A percentile compares a stretch with the other conserved stretches of the same genome.
phyloP scores from a whole-genome alignment of 2,888 invertebrate species.

The Myopa tessellatipennis region DNA sequence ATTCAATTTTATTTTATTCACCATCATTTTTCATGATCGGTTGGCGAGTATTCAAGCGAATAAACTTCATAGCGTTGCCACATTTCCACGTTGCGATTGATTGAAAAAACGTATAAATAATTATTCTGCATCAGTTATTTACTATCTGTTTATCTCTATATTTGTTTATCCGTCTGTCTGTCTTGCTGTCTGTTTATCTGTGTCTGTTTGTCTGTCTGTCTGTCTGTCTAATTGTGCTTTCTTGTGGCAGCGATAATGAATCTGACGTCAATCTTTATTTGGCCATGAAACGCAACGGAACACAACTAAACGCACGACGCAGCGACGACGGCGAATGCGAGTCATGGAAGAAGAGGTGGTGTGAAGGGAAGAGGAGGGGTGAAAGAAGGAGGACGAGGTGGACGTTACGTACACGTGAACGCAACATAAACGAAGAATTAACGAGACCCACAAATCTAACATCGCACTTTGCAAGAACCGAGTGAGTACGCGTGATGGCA shows the following conservation, averaged over 20 bases:
- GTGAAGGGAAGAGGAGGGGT: too few species aligned
- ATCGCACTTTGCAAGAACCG: neutral
- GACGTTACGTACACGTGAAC: neutral
- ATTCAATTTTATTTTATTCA: neutral
- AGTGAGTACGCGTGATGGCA: neutral
- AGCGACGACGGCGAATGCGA: neutral
- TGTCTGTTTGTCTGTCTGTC: neutral
- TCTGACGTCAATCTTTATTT: constrained; percentile 18
- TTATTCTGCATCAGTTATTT: neutral
- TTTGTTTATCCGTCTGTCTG: constrained; percentile 11
- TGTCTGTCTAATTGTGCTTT: constrained; percentile 9
- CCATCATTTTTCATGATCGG: neutral
- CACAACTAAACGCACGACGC: neutral
- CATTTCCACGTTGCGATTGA: neutral
- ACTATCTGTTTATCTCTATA: neutral
- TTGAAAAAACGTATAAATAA: constrained; percentile 7
- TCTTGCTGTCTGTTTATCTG: neutral
- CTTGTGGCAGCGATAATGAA: constrained; percentile 16
- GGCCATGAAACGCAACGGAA: constrained; percentile 18
- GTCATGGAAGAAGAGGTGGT: too few species aligned
- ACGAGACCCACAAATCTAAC: neutral
- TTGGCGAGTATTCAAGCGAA: neutral
- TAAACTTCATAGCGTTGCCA: neutral
- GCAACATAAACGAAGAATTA: neutral
- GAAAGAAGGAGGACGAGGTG: too few species aligned